These are phyloP conservation scores for Zosterops lateralis DNA, from an alignment of 2,113 vertebrate genomes.

Conservation along the genomic window DNA sequence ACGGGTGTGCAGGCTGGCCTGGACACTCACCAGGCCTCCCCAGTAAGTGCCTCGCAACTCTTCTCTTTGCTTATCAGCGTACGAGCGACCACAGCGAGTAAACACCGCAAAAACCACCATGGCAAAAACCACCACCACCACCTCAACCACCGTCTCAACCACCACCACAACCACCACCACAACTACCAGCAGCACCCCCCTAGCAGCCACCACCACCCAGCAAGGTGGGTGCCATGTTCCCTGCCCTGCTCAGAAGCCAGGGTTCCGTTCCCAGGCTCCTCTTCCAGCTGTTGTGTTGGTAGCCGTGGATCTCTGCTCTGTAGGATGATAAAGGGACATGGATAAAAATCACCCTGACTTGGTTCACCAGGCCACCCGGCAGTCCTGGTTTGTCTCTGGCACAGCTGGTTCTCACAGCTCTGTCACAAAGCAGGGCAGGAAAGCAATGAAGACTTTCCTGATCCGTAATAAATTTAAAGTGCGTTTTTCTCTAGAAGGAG, in stretches of 20 bases:
- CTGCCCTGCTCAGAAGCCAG: neutral
- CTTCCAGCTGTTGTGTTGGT: rapidly evolving
- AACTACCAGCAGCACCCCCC: neutral
- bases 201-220: slow-evolving; percentile 21
- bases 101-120: neutral
- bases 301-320: neutral
- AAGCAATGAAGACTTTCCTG: neutral
- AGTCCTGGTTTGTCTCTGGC: neutral
- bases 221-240: slow-evolving; percentile 68
- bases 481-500: rapidly evolving
- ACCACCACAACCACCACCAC: neutral
- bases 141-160: neutral
- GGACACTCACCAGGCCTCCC: neutral
- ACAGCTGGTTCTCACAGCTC: neutral
- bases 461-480: neutral
- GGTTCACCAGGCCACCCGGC: neutral
- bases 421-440: neutral
- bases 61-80: slow-evolving; percentile 44
- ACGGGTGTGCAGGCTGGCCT: neutral
- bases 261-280: rapidly evolving
- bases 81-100: slow-evolving; percentile 18
- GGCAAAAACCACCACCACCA: neutral
- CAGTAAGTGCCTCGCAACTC: neutral
- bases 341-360: slow-evolving; percentile 45
- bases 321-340: slow-evolving; percentile 9